Evolutionary conservation across 2,888 invertebrate genomes (phyloP), one percentile per base, ranked within the genome.

Genomic region (Sesamia inferens): DNA sequence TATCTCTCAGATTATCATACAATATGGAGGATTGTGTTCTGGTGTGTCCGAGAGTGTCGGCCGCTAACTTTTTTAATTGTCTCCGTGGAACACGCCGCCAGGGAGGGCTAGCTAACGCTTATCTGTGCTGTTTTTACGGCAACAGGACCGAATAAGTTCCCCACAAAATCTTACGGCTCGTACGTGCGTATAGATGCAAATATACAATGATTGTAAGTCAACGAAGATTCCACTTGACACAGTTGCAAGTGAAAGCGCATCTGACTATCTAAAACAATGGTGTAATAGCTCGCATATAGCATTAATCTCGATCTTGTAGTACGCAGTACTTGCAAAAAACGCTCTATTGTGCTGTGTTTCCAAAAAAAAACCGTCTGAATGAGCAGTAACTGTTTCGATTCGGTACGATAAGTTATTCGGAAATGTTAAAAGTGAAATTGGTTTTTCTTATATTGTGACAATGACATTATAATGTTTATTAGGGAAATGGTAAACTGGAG

Each of bases 231-330:
- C 68, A 67, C 76, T 73, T 85, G 86, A 86, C 87, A 87, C 82
- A 71, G 79, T 83, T 88, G 76, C 66, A 65, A 67, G 88, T 77
- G 90, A 90, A 89, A 90, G 88, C 85, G 83, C 83, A 86, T 86
- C 77, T 85, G 77, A 87, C 85, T 88, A 85, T 86, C 72, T 85
- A 87, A 87, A 88, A 89, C 89, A 88, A 88, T 88, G 84, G 86
- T 76, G 80, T 80, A 82, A 84, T 68, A 79, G 57, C 66, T 72
- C 71, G 67, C 68, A 71, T 22, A 72, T 51, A 72, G 62, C 61
- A 79, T 79, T 74, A 74, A 81, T 86, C 77, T 76, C 63, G 58
- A 67, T 78, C 63, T 63, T 22, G 58, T 58, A 65, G 66, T 69
- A 68, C 64, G 54, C 16, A 39, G 61, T 51, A 70, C 72, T 59